These are phyloP conservation scores for Rhegmatorhina hoffmannsi DNA, from an alignment of 2,113 vertebrate genomes.

Conservation along the genomic window DNA sequence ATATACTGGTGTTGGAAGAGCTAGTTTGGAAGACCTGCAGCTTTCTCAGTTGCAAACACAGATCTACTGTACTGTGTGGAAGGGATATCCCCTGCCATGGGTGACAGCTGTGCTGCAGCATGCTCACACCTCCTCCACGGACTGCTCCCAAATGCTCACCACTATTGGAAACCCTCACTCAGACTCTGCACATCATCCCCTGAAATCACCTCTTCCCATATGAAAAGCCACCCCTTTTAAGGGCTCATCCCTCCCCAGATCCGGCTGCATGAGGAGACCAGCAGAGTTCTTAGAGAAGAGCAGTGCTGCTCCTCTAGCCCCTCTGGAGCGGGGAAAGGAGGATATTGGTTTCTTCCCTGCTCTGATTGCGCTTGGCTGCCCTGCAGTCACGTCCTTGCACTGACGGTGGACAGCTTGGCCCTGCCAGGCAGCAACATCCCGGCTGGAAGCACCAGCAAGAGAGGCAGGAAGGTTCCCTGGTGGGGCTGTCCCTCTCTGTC, in stretches of 20 bases:
- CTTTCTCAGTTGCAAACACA: not conserved
- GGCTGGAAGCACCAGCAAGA: not conserved
- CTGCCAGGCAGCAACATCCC: not conserved
- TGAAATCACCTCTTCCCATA: accelerated
- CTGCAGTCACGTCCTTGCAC: conserved; percentile 35
- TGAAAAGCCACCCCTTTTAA: not conserved
- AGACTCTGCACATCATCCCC: accelerated
- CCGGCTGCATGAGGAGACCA: accelerated
- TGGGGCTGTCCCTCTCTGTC: not conserved
- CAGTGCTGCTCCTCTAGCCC: not conserved
- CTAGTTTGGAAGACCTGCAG: not conserved
- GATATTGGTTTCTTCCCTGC: conserved; percentile 33
- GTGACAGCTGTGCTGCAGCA: not conserved
- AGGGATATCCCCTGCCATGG: not conserved
- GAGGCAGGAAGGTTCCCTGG: not conserved
- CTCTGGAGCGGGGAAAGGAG: not conserved
- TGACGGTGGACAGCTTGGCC: not conserved
- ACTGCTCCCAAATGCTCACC: not conserved
- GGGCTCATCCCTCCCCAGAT: not conserved
- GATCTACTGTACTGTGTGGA: accelerated
- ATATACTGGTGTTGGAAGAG: accelerated
- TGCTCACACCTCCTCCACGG: not conserved
- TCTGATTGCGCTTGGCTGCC: conserved; percentile 3
- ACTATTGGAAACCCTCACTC: accelerated
- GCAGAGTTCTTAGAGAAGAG: not conserved